phyloP scores from a whole-genome alignment of 2,888 invertebrate genomes.

The Machimus rusticus region DNA sequence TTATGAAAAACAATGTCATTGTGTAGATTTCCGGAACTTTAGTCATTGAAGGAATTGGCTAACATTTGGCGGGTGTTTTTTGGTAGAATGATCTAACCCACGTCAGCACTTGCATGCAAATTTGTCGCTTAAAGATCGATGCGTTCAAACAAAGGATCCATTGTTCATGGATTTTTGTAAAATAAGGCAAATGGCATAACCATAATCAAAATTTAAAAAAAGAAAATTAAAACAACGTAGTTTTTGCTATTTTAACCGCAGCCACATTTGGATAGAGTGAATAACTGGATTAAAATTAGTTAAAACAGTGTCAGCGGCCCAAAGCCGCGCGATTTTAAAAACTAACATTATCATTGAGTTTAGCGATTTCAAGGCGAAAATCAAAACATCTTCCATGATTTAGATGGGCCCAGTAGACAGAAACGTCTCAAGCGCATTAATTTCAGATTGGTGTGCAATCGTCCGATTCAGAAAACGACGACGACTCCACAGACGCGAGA shows the following conservation, averaged over 20 bases:
- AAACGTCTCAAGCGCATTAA: background rate
- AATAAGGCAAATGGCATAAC: background rate
- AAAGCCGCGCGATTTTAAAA: background rate
- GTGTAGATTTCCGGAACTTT: background rate
- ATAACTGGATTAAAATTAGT: slow-evolving; percentile 4
- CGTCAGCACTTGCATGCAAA: background rate
- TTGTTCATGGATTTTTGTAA: background rate
- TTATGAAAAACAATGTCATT: background rate
- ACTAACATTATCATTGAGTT: background rate
- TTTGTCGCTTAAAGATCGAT: background rate
- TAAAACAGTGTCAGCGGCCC: slow-evolving; percentile 2
- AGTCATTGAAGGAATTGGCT: background rate
- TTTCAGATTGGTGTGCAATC: background rate
- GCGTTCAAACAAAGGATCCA: background rate
- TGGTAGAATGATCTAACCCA: background rate
- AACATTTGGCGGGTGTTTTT: background rate
- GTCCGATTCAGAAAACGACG: background rate
- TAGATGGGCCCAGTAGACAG: background rate
- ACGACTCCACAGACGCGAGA: background rate
- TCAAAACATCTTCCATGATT: background rate
- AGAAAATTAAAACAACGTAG: background rate
- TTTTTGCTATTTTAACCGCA: background rate
- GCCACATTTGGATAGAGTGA: background rate
- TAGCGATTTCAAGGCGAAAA: background rate
- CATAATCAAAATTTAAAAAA: background rate